Percentiles rank a stretch among this genome's conserved stretches.
phyloP scores from a whole-genome alignment of 2,113 vertebrate species.

The Anarhynchus alexandrinus region DNA sequence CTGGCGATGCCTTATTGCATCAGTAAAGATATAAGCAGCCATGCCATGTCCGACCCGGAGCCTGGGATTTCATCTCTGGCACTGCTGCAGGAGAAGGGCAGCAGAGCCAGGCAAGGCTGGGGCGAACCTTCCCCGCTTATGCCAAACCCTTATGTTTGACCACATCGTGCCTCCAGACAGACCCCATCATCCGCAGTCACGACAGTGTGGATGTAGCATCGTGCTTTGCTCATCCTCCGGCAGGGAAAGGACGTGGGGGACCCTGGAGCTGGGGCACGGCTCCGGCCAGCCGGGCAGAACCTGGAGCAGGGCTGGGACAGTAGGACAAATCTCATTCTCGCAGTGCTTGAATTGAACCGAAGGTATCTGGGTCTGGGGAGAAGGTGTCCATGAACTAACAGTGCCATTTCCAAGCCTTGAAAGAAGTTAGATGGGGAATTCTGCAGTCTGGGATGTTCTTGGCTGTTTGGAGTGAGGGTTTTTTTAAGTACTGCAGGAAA shows the following conservation, averaged over 20 bases:
- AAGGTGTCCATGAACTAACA: constrained; percentile 59
- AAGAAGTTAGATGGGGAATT: constrained; percentile 42
- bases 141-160: background rate
- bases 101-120: background rate
- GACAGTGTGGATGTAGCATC: constrained; percentile 76
- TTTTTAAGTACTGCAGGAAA: constrained; percentile 48
- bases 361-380: background rate
- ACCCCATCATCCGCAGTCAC: constrained; percentile 75
- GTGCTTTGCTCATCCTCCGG: constrained; percentile 59
- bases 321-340: background rate
- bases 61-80: background rate
- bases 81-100: background rate
- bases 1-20: background rate
- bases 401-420: constrained; percentile 17
- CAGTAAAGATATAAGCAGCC: background rate
- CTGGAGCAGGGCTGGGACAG: background rate
- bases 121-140: background rate
- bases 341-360: background rate
- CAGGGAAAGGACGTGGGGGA: constrained; percentile 31
- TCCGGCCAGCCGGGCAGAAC: background rate
- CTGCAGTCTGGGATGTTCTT: constrained; percentile 31
- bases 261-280: background rate
- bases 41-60: background rate
- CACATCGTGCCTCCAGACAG: constrained; percentile 79
- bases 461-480: constrained; percentile 31